Conservation (phyloP, 2,113 vertebrate species). For the Rostratula benghalensis region DNA sequence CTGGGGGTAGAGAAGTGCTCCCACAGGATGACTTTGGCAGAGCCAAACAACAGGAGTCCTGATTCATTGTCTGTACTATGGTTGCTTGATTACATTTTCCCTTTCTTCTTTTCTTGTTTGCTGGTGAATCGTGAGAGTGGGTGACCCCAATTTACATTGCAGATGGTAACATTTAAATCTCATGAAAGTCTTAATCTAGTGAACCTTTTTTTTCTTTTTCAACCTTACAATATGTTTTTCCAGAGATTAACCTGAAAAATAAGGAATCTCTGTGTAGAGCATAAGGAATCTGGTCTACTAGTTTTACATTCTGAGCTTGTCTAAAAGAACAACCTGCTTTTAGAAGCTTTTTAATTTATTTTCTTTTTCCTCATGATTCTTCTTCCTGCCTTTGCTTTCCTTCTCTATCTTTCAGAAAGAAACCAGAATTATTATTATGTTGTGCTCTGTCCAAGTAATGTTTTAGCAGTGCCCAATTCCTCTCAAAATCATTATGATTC, state of each 20-base stretch:
- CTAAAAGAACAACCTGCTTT: neutral
- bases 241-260: neutral
- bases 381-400: neutral
- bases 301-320: neutral
- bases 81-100: constrained; percentile 35
- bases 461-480: neutral
- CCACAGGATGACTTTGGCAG: constrained; percentile 15
- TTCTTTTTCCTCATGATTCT: rapidly evolving
- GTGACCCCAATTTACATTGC: constrained; percentile 23
- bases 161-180: constrained; percentile 42
- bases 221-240: neutral
- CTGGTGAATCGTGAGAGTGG: constrained; percentile 8
- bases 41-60: neutral
- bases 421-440: neutral
- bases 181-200: neutral
- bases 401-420: neutral
- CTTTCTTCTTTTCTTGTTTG: constrained; percentile 21
- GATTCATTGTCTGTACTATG: constrained; percentile 22
- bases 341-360: neutral
- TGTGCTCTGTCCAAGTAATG: neutral
- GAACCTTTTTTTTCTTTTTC: neutral
- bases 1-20: neutral
- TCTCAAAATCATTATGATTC: neutral
- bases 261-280: neutral
- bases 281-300: neutral